These are phyloP conservation scores for Triplophysa rosa DNA, from an alignment of 2,113 vertebrate species.

Conservation along the genomic window DNA sequence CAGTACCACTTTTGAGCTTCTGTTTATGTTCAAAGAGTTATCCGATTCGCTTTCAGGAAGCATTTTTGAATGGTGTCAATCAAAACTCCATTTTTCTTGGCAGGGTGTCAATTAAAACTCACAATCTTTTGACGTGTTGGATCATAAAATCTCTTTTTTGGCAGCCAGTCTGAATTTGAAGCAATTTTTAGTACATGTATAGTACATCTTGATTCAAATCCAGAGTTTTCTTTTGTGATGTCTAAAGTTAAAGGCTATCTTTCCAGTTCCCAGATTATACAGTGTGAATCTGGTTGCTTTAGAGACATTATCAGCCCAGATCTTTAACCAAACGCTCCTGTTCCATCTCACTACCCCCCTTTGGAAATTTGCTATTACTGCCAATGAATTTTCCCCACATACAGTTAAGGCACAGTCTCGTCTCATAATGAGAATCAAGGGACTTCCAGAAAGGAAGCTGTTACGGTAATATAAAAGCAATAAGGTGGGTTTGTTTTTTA, in stretches of 20 bases:
- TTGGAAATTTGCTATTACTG: slow-evolving; percentile 4
- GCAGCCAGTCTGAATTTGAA: background rate
- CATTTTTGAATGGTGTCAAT: background rate
- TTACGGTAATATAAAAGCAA: slow-evolving; percentile 1
- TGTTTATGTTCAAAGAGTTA: background rate
- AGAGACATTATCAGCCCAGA: background rate
- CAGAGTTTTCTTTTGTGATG: background rate
- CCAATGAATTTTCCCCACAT: slow-evolving; percentile 9
- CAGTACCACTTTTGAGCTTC: background rate
- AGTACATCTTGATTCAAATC: background rate
- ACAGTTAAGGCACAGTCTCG: slow-evolving; percentile 25
- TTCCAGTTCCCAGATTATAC: background rate
- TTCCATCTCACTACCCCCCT: background rate
- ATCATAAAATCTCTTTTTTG: background rate
- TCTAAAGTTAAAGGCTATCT: background rate
- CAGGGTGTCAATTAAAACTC: background rate
- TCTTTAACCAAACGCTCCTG: background rate
- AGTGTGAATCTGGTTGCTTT: background rate
- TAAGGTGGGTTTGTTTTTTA: slow-evolving; percentile 4
- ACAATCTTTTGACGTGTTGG: background rate
- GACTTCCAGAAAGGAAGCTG: slow-evolving; percentile 23
- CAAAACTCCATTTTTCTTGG: background rate
- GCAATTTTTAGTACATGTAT: background rate
- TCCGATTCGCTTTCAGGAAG: background rate
- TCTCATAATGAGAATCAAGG: slow-evolving; percentile 26